Base-by-base conservation (phyloP, 2,113 vertebrate species). In the Tachuris rubrigastra region DNA sequence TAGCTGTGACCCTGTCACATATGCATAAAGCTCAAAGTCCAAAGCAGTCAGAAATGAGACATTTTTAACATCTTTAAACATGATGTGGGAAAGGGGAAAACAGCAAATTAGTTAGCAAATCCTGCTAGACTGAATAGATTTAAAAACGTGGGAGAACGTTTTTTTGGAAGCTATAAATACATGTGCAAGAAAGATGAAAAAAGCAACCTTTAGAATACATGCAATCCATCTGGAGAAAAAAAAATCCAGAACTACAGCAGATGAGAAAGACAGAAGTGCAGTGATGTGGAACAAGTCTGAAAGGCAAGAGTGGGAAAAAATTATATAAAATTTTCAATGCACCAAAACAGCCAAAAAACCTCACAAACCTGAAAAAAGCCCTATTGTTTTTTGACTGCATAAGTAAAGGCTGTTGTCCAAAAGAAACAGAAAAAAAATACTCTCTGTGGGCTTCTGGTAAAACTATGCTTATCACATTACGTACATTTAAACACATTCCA, bases 181-280 rank as follows among this genome's bases (percentile, higher is more conserved):
- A 96, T 52, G 52, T 93, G 90, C 72, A 94, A 93, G 74, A 82
- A 85, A 91, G 56, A 96, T 81, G 90, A 89, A 94, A 96, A 95
- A 94, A 93, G 80, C 94, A 96, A 95, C 93, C 95, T 96, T 91
- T 80, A 84, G 66, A 93, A 96, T 78, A 86, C 67, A 90, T 80
- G 76, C 52, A 94, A 86, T 94, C 93, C 95, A 97, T 96, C 93
- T 96, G 95, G 93, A 96, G 79, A 59, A 90, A 96, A 94, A 65
- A 76, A 86, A 95, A 93, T 93, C 60, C 60, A 92, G 85, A 96
- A 86, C 53, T 78, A 78, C 85, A 94, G 83, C 75, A 88, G 93
- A 96, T 75, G 90, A 96, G 56, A 94, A 86, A 84, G 65, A 89
- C 89, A 95, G 87, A 82, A 94, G 76, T 86, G 83, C 79, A 94